A percentile compares a stretch with the other conserved stretches of the same genome.
Evolutionary conservation across 2,888 invertebrate species (phyloP).

Genomic region (Microctonus brassicae): DNA sequence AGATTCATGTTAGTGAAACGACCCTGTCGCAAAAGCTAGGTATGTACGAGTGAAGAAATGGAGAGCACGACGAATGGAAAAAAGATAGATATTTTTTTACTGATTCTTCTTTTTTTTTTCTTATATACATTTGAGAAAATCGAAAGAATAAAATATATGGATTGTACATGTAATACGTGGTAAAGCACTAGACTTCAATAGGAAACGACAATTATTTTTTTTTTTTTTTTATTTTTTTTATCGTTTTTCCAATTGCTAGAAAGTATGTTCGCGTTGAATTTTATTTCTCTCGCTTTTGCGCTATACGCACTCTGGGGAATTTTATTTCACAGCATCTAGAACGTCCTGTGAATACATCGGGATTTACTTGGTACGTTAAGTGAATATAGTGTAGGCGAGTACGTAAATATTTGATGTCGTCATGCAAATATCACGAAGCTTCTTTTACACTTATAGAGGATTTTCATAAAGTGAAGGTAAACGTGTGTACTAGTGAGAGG

Average conservation of each 20-base stretch:
- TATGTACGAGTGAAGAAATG: neutral
- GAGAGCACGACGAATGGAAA: neutral
- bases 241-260: neutral
- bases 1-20: conserved; percentile 19
- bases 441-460: neutral
- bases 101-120: neutral
- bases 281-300: neutral
- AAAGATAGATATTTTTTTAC: neutral
- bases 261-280: neutral
- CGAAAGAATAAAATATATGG: neutral
- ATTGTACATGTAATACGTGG: neutral
- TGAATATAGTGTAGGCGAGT: neutral
- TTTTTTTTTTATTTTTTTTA: neutral
- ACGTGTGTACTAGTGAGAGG: neutral
- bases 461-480: conserved; percentile 14
- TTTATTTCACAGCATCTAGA: conserved; percentile 6
- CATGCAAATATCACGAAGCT: conserved; percentile 16
- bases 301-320: neutral
- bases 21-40: neutral
- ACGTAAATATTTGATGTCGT: conserved; percentile 20
- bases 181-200: neutral
- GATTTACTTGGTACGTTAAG: conserved; percentile 18
- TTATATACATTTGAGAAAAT: neutral
- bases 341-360: neutral
- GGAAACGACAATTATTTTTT: neutral